Percentiles rank a stretch among this genome's conserved stretches.
Evolutionary conservation across 2,113 vertebrate species (phyloP).

Genomic region (Falco punctatus): DNA sequence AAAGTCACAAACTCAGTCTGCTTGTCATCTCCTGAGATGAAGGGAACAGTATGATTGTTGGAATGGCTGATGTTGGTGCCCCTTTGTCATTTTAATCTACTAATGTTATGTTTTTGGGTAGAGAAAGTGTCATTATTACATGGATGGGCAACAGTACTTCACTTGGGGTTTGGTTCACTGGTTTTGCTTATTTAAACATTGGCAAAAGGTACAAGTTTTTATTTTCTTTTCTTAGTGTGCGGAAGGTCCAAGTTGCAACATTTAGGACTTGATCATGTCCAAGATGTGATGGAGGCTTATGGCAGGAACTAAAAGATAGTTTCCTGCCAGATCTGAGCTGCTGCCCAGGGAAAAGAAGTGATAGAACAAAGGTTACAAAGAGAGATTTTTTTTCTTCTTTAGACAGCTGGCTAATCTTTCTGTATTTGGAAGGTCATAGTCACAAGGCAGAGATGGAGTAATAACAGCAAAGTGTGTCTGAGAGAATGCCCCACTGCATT

Average conservation of each 20-base stretch:
- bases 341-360: not conserved
- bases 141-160: not conserved
- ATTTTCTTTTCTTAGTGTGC: not conserved
- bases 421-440: constrained; percentile 39
- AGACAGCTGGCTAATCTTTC: constrained; percentile 67
- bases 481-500: constrained; percentile 20
- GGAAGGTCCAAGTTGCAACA: not conserved
- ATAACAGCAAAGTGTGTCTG: constrained; percentile 38
- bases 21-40: not conserved
- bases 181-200: not conserved
- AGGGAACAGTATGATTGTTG: not conserved
- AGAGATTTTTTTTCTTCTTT: not conserved
- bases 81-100: not conserved
- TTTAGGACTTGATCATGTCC: not conserved
- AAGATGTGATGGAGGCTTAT: not conserved
- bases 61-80: not conserved
- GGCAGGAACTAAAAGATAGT: not conserved
- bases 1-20: not conserved
- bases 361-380: not conserved
- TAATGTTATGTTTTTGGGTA: not conserved
- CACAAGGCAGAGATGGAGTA: not conserved
- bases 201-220: not conserved
- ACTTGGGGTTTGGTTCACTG: not conserved
- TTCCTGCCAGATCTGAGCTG: not conserved
- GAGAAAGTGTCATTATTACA: not conserved